Evolutionary conservation across 2,888 invertebrate genomes (phyloP).

Genomic region (Epirrhoe alternata): DNA sequence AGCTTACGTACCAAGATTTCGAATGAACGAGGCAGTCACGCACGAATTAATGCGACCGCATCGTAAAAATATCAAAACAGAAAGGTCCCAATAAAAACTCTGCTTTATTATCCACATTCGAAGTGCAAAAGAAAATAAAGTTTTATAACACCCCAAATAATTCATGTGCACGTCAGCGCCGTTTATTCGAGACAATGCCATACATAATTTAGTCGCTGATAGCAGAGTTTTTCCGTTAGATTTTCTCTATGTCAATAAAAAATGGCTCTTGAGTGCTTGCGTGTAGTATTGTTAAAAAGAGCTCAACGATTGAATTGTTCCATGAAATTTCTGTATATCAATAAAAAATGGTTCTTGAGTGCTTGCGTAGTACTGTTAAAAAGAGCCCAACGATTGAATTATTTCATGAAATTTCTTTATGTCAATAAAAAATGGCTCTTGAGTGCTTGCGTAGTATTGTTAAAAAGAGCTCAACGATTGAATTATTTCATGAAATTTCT

Average conservation of each 20-base stretch:
- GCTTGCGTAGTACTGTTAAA: slow-evolving; percentile 32
- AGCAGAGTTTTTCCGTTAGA: slow-evolving; percentile 50
- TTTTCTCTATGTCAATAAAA: slow-evolving; percentile 45
- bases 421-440: slow-evolving; percentile 46
- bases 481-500: too few relatives aligned
- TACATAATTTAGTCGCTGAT: slow-evolving; percentile 47
- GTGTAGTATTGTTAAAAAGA: slow-evolving; percentile 29
- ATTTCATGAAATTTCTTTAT: too few relatives aligned
- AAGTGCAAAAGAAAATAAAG: slow-evolving; percentile 41
- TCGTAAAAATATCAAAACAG: slow-evolving; percentile 39
- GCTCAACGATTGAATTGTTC: neutral
- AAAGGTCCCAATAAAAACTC: slow-evolving; percentile 33
- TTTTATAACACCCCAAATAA: slow-evolving; percentile 37
- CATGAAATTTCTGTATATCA: neutral
- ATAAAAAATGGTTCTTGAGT: too few relatives aligned
- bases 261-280: slow-evolving; percentile 33
- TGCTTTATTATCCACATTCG: slow-evolving; percentile 33
- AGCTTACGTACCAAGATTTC: slow-evolving; percentile 39
- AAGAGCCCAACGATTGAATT: slow-evolving; percentile 2
- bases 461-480: slow-evolving; percentile 19
- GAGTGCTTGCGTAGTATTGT: slow-evolving; percentile 24
- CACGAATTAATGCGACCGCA: slow-evolving; percentile 32
- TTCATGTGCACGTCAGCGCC: slow-evolving; percentile 42
- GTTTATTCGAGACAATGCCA: slow-evolving; percentile 40
- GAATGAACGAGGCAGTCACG: slow-evolving; percentile 35